Evolutionary conservation across 2,113 vertebrate genomes (phyloP).

Genomic region (human): DNA sequence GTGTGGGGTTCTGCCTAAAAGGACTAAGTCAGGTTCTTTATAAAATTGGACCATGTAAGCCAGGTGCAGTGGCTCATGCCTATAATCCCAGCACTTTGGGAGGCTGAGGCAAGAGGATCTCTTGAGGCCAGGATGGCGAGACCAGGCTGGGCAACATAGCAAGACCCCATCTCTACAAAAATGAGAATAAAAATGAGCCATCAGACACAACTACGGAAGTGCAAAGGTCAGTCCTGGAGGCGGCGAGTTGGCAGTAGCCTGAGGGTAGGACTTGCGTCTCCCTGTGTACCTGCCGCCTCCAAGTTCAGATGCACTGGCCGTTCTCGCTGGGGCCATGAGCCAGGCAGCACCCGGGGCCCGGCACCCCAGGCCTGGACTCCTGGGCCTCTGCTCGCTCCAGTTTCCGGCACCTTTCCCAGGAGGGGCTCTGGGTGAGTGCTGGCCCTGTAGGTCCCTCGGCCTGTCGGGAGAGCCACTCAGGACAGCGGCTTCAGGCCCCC

Average conservation of each 20-base stretch:
- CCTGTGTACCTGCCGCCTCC: not conserved
- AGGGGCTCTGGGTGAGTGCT: not conserved
- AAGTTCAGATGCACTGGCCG: not conserved
- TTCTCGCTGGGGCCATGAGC: not conserved
- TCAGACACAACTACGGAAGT: not conserved
- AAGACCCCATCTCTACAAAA: too few relatives aligned
- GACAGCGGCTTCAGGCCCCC: too few relatives aligned
- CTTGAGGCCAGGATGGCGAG: too few relatives aligned
- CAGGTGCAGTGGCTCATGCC: too few relatives aligned
- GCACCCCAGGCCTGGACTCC: not conserved
- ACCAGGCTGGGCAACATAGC: too few relatives aligned
- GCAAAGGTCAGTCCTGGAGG: not conserved
- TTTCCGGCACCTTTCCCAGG: not conserved
- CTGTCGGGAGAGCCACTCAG: not conserved
- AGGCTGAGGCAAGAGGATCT: too few relatives aligned
- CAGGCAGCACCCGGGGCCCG: rapidly evolving
- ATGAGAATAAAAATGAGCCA: too few relatives aligned
- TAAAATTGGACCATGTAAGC: not conserved
- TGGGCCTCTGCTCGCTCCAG: not conserved
- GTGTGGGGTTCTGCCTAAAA: too few relatives aligned
- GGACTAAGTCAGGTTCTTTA: not conserved
- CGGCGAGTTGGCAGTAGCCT: not conserved
- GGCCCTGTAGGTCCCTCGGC: not conserved
- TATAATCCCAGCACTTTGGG: too few relatives aligned
- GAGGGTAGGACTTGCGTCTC: too few relatives aligned